Evolutionary conservation across 2,113 vertebrate genomes (phyloP), one percentile per base, ranked within the genome.

Genomic region (Rhea pennata): DNA sequence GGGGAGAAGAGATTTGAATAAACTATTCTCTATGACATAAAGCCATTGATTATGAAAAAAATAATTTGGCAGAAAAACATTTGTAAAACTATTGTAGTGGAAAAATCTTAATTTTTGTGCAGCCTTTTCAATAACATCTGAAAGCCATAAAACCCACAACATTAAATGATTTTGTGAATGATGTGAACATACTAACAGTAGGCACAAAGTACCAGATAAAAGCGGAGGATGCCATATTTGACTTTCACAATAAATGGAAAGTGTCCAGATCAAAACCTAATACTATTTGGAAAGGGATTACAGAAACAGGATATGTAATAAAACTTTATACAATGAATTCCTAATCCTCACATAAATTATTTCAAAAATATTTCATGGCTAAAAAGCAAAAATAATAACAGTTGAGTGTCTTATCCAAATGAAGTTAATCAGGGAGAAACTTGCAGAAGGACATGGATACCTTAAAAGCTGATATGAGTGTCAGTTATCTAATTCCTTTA

Each of bases 21-120:
- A 92, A 51, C n/a, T 75, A 26, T 36, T 88, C 40, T 62, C 59
- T 62, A 56, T 79, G 8, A 33, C 48, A 90, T 66, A 80, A 92
- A 77, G 17, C 14, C 51, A 94, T 87, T 69, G 40, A 91, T 84
- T 93, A 80, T 73, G 70, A 78, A 27, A 64, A 94, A 75, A 87
- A 61, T 21, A 87, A 42, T 29, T 48, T 95, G 58, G 27, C 42
- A 91, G 23, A 64, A 20, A 69, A 69, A 53, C 9, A n/a, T n/a
- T 50, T 79, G 11, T 54, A 33, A 66, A 54, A 39, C 11, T 39
- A 10, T 62, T 83, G 17, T 6, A 85, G 6, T 66, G 46, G 24
- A 56, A 83, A 61, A 61, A 2, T 42, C 36, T 71, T 82, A 40
- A 71, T 61, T 27, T 74, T 77, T 44, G 50, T 48, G 20, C 23